These are phyloP conservation scores for Junco hyemalis DNA, from an alignment of 2,113 vertebrate species.

Conservation along the genomic window DNA sequence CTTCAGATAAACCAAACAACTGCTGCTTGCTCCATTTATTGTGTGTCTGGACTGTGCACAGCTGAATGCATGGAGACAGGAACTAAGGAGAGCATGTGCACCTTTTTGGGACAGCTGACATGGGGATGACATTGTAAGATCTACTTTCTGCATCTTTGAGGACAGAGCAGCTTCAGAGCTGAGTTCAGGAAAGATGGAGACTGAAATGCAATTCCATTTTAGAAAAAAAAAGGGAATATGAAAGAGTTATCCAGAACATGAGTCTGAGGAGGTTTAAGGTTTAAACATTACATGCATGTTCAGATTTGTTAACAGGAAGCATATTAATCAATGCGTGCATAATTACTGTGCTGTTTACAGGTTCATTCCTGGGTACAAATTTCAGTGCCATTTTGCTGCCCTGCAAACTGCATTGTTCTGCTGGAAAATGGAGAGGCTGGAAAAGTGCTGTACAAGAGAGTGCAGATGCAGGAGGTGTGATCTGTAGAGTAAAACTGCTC, in stretches of 20 bases:
- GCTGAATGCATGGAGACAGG: neutral
- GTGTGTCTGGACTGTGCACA: neutral
- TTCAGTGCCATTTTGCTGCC: neutral
- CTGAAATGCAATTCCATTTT: neutral
- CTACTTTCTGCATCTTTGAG: neutral
- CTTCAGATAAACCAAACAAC: neutral
- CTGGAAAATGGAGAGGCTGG: neutral
- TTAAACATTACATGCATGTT: neutral
- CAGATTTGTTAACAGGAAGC: neutral
- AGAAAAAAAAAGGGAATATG: neutral
- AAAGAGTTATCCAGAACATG: neutral
- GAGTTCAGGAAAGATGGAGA: neutral
- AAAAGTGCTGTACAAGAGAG: neutral
- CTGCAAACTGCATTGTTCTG: neutral
- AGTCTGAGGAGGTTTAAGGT: neutral
- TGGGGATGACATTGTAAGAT: neutral
- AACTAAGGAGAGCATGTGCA: neutral
- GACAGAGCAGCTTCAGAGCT: neutral
- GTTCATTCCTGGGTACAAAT: neutral
- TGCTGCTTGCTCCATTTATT: neutral
- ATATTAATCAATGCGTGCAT: neutral
- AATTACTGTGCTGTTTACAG: neutral
- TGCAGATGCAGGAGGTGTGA: neutral
- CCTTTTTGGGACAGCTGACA: neutral
- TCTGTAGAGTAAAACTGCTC: neutral